Base-by-base conservation (phyloP, 2,888 invertebrate species). In the Morpho achilles region DNA sequence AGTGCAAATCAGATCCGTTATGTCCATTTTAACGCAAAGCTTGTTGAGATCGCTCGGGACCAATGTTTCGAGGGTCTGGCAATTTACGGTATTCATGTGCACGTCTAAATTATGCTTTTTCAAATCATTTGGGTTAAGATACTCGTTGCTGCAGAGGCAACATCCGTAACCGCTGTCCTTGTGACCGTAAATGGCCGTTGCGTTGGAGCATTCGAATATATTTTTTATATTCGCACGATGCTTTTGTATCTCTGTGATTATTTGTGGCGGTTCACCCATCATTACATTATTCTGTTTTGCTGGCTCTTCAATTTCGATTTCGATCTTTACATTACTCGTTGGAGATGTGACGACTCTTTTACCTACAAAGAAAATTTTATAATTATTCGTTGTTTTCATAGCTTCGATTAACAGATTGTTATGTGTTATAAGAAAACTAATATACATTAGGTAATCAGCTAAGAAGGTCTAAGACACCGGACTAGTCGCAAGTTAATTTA, bases 1-100 rank as follows among this genome's bases (percentile, higher is more conserved):
- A 6, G 70, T 74, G 62, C 80, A 80, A 45, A 71, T 69, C 8
- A 81, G 62, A 23, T 59, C 71, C 0, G 80, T 79, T 50, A 81
- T 76, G 51, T 81, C 80, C 8, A 81, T 50, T 61, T 81, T 79
- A 0, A 79, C 63, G 7, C 76, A 68, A 58, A 67, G 62, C 45
- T 65, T 61, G 41, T 64, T 58, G 43, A 63, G 54, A 23, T 69
- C 67, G 45, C 59, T 61, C 40, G 63, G 58, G 1, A 61, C 43
- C 8, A 76, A 64, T 23, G 70, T 68, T 50, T 72, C 58, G 44
- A 69, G 47, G 62, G 64, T 60, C 59, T 61, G 8, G 48, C 49
- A 50, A 62, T 61, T 67, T 59, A n/a, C 62, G 67, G 50, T 56
- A 59, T 60, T 60, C 23, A 61, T 65, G 53, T 77, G 74, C 0